Evolutionary conservation across 2,888 invertebrate genomes (phyloP), one percentile per base, ranked within the genome.

Genomic region (Strigamia crassipes): DNA sequence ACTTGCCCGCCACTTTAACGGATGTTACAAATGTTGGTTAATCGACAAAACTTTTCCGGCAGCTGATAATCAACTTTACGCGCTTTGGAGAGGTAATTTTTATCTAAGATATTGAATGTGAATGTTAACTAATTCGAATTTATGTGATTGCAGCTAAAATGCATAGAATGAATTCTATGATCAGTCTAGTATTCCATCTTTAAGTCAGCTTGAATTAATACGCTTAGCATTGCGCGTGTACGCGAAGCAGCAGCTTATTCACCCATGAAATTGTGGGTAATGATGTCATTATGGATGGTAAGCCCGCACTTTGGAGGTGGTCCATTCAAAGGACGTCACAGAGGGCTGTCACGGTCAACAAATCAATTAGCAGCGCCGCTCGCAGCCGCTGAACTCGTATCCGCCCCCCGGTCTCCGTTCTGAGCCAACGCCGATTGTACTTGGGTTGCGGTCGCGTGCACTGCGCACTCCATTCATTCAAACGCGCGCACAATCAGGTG

Each of bases 221-320:
- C 51, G 51, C 51, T 51, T 51, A 51, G 51, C 51, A 51, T 51
- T 51, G 51, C 51, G 51, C 51, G 51, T 51, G 51, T 51, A 51
- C 15, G 51, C 42, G n/a, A n/a, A n/a, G 51, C 51, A 51, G n/a
- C 51, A n/a, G 51, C 51, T 51, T 51, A 51, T 51, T 51, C 51
- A 51, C 51, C 51, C 51, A 51, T 51, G 51, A 51, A 51, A 51
- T 51, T 51, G 51, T 51, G 51, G 51, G 51, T 51, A 51, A 51
- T 51, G 51, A 51, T 51, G 51, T 51, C 51, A 51, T 51, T 51
- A 51, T 51, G 51, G 51, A 51, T 51, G 51, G 51, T 51, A 51
- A 51, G 51, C 51, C 51, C 51, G 51, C 51, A 51, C 51, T 51
- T 51, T 51, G 51, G 51, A 51, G 51, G 51, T 51, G 51, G 51